Base-by-base conservation (phyloP, 2,888 invertebrate species). In the Athripsodes cinereus region DNA sequence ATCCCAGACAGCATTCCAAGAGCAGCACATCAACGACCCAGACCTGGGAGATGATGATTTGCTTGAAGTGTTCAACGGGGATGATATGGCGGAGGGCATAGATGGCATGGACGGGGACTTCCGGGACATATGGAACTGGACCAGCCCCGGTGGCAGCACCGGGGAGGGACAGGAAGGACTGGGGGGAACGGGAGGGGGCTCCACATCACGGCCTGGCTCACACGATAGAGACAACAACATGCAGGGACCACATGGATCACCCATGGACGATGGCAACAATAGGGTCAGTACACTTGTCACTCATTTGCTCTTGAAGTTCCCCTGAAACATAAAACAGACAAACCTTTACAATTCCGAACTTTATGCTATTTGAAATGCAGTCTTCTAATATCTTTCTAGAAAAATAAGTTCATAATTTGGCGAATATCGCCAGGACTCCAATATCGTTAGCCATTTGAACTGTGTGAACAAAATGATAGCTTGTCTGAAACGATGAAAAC, bases 61-160 rank as follows among this genome's bases (percentile, higher is more conserved):
- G 51, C 82, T 87, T 65, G 80, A 79, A 47, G 84, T 81, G 48
- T 74, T 84, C 65, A 76, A 81, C 58, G 40, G 16, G n/a, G 84
- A 82, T 61, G 81, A 80, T 62, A 79, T 81, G 74, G 75, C 80
- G 62, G 88, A 87, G 66, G 86, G 85, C 16, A 83, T 83, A 70
- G 88, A 87, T 66, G 86, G 85, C 16, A 83, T 83, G 70, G 87
- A 86, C 68, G 84, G 84, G 68, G 87, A 88, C 67, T 82, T 87
- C 67, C 85, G 84, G 62, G 92, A 91, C 71, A 86, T 92, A 70
- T 90, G 93, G 74, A 84, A 82, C 67, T 86, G 86, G 86, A 80
- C 80, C 3, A 83, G 83, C 65, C 86, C 86, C 34, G 78, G 78
- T 61, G 80, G 76, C 48, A 83, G 82, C 70, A 84, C 85, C 60